Evolutionary conservation across 2,113 vertebrate genomes (phyloP), one percentile per base, ranked within the genome.

Genomic region (Xenotilapia leptura): DNA sequence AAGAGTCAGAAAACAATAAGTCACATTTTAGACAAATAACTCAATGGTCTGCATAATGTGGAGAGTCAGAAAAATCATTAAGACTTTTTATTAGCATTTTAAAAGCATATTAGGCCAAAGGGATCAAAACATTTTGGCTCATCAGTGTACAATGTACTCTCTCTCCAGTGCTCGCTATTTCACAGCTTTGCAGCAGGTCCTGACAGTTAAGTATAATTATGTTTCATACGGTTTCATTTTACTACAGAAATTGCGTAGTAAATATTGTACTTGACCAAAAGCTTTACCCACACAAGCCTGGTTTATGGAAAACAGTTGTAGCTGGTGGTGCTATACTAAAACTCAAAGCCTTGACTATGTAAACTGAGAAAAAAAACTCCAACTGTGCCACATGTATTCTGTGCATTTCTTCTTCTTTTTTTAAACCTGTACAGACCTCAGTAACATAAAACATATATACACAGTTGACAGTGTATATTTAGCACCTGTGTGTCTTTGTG

Each of bases 391-490:
- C 88, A 90, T 83, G 86, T 84, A 88, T 60, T 19, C 14, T 36
- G 14, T 85, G 33, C 26, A 6, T 65, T 68, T 77, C 17, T 23
- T 36, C 15, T 23, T 45, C 19, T 53, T 83, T 12, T 79, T 40
- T 65, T 8, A 28, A 84, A 84, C 21, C 23, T 47, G 21, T 21
- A 58, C 13, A 68, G 23, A 51, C 12, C 17, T 89, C 70, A 80
- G 8, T 65, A 51, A 54, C 7, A 26, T 79, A 33, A 82, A 77
- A 56, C 33, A 82, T 56, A 82, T 75, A 85, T 28, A 89, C 83
- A 90, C 33, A 17, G 21, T 83, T 89, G 81, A 89, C 60, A 84
- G 33, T 65, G 47, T 86, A 79, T 83, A 40, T 77, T 79, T 89
- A 84, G 80, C 80, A 90, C 88, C 70, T 83, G 84, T 28, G 21